These are phyloP conservation scores for Gibbula magus DNA, from an alignment of 2,888 invertebrate genomes.

Conservation along the genomic window DNA sequence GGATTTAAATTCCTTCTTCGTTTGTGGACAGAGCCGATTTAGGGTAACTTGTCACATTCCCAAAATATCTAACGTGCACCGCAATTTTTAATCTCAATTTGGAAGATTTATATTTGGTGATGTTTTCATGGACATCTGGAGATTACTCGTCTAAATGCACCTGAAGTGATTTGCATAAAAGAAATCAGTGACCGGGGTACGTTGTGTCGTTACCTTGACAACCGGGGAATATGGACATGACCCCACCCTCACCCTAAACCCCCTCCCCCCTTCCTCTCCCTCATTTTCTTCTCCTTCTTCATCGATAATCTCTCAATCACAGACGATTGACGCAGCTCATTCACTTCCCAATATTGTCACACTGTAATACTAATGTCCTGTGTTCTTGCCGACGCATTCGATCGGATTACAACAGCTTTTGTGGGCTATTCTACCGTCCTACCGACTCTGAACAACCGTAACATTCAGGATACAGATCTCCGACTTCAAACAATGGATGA, in stretches of 20 bases:
- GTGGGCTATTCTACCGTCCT: neutral
- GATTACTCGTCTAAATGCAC: too few species aligned
- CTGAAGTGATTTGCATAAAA: too few species aligned
- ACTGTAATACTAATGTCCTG: neutral
- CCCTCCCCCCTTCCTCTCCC: neutral
- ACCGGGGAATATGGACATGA: neutral
- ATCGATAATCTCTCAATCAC: conserved; percentile 9
- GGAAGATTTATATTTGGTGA: too few species aligned
- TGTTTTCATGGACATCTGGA: too few species aligned
- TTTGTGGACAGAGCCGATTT: too few species aligned
- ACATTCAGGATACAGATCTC: neutral
- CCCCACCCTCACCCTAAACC: neutral
- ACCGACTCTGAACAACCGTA: neutral
- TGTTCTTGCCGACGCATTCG: conserved; percentile 1
- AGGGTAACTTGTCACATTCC: too few species aligned
- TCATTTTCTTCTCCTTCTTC: neutral
- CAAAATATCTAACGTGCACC: too few species aligned
- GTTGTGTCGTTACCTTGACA: neutral
- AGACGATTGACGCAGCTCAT: neutral
- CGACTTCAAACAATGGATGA: neutral
- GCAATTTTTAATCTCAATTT: too few species aligned
- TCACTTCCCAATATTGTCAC: conserved; percentile 1
- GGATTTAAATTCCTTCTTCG: too few species aligned
- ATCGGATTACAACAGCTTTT: conserved; percentile 18
- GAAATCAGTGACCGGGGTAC: neutral